Conservation (phyloP, 2,888 invertebrate species). For the Steinernema scapterisci region DNA sequence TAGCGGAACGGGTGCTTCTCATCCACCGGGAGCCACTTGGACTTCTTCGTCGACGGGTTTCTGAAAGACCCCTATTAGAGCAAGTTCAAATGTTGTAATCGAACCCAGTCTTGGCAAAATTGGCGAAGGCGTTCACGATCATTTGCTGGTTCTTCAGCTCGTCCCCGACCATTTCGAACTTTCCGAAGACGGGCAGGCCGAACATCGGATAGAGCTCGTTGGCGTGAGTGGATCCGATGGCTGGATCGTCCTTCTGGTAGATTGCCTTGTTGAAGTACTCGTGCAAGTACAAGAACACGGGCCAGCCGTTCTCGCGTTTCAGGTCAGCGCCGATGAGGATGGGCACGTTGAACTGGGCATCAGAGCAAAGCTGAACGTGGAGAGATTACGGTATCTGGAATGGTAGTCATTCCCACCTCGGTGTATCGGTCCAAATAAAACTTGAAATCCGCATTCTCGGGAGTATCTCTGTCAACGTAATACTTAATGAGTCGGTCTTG, state of each 20-base stretch:
- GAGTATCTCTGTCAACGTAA: constrained; percentile 32
- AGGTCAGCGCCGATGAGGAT: constrained; percentile 39
- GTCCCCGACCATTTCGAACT: constrained; percentile 37
- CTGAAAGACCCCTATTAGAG: not conserved
- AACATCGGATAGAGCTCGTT: constrained; percentile 29
- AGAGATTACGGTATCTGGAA: not conserved
- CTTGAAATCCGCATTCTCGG: not conserved
- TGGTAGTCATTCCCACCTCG: constrained; percentile 31
- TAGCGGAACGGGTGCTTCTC: constrained; percentile 28
- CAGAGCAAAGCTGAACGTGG: constrained; percentile 42
- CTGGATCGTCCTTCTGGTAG: constrained; percentile 38
- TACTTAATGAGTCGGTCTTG: constrained; percentile 38
- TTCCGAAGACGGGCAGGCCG: constrained; percentile 24
- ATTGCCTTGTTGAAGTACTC: constrained; percentile 38
- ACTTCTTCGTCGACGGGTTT: constrained; percentile 21
- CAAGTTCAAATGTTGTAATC: not conserved
- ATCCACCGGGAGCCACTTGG: constrained; percentile 34
- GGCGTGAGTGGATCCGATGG: constrained; percentile 37
- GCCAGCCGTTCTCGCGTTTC: constrained; percentile 43
- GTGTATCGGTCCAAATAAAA: constrained; percentile 40
- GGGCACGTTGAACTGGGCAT: constrained; percentile 45
- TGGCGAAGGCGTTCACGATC: constrained; percentile 35
- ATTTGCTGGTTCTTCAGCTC: constrained; percentile 19
- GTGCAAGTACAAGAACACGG: constrained; percentile 40
- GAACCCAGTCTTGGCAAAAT: constrained; percentile 42